Evolutionary conservation across 2,888 invertebrate species (phyloP).

Genomic region (Tryphoninae sp.): DNA sequence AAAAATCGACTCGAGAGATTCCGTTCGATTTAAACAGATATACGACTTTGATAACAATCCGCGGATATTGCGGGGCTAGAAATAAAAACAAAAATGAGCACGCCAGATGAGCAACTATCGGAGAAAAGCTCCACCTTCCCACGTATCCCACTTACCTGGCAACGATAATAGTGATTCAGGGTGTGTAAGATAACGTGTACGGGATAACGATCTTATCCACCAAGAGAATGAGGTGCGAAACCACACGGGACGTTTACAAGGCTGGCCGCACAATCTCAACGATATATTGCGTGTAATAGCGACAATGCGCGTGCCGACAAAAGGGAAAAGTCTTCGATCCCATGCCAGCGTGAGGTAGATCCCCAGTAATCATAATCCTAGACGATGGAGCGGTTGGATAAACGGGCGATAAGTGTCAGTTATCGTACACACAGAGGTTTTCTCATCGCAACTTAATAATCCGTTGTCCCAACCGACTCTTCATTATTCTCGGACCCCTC

Average conservation of each 20-base stretch:
- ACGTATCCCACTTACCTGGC: constrained; percentile 44
- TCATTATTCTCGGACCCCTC: constrained; percentile 14
- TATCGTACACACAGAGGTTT: constrained; percentile 39
- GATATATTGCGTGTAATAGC: constrained; percentile 21
- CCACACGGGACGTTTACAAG: constrained; percentile 35
- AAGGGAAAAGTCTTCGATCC: constrained; percentile 10
- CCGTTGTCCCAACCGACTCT: constrained; percentile 25
- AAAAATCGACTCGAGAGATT: too few relatives aligned
- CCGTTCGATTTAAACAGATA: background rate
- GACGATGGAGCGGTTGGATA: constrained; percentile 46
- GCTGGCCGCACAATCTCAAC: constrained; percentile 25
- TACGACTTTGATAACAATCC: background rate
- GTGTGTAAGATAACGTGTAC: constrained; percentile 33
- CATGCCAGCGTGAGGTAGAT: constrained; percentile 29
- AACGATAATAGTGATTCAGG: constrained; percentile 56
- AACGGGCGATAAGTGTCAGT: constrained; percentile 51
- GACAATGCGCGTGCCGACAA: constrained; percentile 34
- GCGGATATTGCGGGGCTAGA: background rate
- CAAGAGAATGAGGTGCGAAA: constrained; percentile 55
- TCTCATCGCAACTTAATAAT: constrained; percentile 32
- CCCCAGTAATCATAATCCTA: constrained; percentile 49
- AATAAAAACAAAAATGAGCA: background rate
- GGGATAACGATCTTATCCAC: constrained; percentile 50
- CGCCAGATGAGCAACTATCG: background rate
- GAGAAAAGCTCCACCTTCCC: constrained; percentile 30